phyloP scores from a whole-genome alignment of 2,888 invertebrate species.

The Amblyjoppa proteus region DNA sequence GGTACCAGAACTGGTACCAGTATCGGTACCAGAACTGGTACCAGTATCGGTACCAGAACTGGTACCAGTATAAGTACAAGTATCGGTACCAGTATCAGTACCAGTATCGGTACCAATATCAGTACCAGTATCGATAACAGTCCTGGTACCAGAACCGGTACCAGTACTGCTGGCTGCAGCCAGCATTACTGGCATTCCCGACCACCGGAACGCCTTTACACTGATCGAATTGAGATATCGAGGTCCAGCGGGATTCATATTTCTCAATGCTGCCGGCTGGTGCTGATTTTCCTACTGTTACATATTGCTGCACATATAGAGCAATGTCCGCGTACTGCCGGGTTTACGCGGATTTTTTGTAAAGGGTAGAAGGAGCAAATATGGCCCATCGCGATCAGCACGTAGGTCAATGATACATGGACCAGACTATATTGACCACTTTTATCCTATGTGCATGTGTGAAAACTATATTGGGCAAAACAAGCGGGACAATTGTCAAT shows the following conservation, averaged over 20 bases:
- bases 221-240: conserved; percentile 49
- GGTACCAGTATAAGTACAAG: no score
- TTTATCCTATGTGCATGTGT: neutral
- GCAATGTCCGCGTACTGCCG: neutral
- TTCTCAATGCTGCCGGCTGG: neutral
- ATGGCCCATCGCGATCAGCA: no score
- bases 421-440: no score
- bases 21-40: no score
- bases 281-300: neutral
- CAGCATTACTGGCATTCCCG: neutral
- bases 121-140: no score
- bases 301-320: neutral
- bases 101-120: no score
- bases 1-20: no score
- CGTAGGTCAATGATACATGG: neutral
- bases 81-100: no score
- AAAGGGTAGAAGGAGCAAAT: no score
- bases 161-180: neutral
- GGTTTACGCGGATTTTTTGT: no score
- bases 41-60: no score
- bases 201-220: conserved; percentile 15
- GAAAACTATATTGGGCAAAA: conserved; percentile 16
- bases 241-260: conserved; percentile 44
- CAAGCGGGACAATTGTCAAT: conserved; percentile 21
- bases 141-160: no score